Evolutionary conservation across 2,797 vertebrate genomes (phyloP).

Genomic region (Pangasius macronema): DNA sequence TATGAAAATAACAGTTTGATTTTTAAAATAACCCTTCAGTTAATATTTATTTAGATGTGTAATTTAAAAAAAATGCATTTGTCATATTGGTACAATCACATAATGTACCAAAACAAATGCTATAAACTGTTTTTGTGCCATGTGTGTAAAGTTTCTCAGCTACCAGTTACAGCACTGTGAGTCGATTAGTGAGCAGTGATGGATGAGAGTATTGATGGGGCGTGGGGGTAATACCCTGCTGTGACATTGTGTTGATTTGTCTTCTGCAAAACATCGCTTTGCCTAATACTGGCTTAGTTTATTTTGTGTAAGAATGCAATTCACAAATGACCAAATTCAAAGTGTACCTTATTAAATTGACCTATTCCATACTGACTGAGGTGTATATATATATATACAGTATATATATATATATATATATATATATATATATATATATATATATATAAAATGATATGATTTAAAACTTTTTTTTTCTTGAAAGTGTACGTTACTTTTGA

Average conservation of each 20-base stretch:
- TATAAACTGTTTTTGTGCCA: slow-evolving; percentile 76
- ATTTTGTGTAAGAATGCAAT: background rate
- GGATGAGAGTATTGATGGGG: background rate
- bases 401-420: too few relatives aligned
- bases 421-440: too few relatives aligned
- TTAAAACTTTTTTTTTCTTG: background rate
- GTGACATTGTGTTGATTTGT: background rate
- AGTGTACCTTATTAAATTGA: background rate
- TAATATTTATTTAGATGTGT: slow-evolving; percentile 2
- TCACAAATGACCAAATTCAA: background rate
- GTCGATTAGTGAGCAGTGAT: slow-evolving; percentile 21
- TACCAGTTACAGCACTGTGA: background rate
- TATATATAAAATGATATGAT: background rate
- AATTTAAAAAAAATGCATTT: background rate
- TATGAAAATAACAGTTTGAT: background rate
- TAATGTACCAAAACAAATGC: slow-evolving; percentile 45
- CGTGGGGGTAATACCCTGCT: background rate
- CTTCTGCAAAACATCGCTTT: background rate
- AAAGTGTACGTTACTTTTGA: background rate
- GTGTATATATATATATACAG: background rate
- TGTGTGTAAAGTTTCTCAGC: slow-evolving; percentile 47
- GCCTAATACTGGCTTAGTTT: background rate
- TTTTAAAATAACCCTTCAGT: background rate
- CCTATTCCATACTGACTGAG: background rate
- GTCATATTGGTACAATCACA: background rate